These are phyloP conservation scores for Thalpophila matura DNA, from an alignment of 2,888 invertebrate species.

Conservation along the genomic window DNA sequence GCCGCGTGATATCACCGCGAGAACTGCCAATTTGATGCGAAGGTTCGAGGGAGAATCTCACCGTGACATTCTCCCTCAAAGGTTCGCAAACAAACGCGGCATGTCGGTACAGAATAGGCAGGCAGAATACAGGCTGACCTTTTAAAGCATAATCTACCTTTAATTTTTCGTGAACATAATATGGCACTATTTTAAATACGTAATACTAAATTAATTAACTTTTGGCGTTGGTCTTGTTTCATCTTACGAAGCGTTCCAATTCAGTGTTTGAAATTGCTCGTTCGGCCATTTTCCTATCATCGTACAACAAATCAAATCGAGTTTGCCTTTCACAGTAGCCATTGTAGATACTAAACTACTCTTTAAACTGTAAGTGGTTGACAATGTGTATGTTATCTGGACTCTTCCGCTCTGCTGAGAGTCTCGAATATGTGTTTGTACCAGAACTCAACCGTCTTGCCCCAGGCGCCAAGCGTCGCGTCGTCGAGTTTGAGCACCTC, in stretches of 20 bases:
- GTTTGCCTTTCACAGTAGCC: conserved; percentile 56
- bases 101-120: no score
- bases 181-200: background rate
- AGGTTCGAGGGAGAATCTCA: no score
- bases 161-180: no score
- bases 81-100: no score
- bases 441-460: conserved; percentile 86
- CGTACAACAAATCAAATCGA: conserved; percentile 43
- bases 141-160: no score
- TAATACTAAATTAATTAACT: conserved; percentile 22
- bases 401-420: conserved; percentile 65
- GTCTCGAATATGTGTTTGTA: conserved; percentile 85
- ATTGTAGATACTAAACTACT: conserved; percentile 58
- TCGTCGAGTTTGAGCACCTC: conserved; percentile 82
- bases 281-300: conserved; percentile 42
- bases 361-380: conserved; percentile 51
- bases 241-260: conserved; percentile 5
- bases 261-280: background rate
- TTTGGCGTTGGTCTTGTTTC: background rate
- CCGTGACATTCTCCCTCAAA: no score
- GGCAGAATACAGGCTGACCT: no score
- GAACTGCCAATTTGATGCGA: no score
- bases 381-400: conserved; percentile 70
- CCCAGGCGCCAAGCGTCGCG: conserved; percentile 83
- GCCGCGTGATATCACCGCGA: no score